phyloP scores from a whole-genome alignment of 2,113 vertebrate species.

The Sus scrofa region T2T-Sscrofa CM000823.6:37941001-37941500 shows the following conservation, averaged over 20 bases:
- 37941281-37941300: constrained; percentile 62
- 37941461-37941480: constrained; percentile 75
- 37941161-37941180: accelerated
- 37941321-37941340: constrained; percentile 79
- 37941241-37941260: neutral
- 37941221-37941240: neutral
- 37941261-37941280: constrained; percentile 19
- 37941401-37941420: constrained; percentile 80
- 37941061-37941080: neutral
- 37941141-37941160: neutral
- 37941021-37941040: neutral
- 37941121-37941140: neutral
- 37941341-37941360: constrained; percentile 78
- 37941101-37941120: neutral
- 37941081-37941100: neutral
- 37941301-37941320: constrained; percentile 82
- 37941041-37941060: neutral
- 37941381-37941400: constrained; percentile 84
- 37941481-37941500: constrained; percentile 75
- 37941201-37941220: neutral
- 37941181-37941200: neutral
- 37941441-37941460: constrained; percentile 69
- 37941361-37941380: constrained; percentile 82
- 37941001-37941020: neutral
- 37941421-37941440: constrained; percentile 76